phyloP scores from a whole-genome alignment of 2,113 vertebrate species.

The Electrona antarctica region DNA sequence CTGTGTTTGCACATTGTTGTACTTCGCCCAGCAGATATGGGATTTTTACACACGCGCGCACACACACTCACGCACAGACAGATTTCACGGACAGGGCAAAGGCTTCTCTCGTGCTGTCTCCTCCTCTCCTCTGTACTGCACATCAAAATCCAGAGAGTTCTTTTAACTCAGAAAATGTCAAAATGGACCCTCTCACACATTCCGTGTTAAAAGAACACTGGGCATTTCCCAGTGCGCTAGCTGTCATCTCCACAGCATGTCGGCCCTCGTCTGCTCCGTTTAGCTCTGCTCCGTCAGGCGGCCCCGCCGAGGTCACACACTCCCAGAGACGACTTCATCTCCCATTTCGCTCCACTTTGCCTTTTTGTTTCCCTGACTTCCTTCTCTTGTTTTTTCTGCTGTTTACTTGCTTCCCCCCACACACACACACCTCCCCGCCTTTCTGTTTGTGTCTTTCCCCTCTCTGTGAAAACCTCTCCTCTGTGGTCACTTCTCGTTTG shows the following conservation, averaged over 20 bases:
- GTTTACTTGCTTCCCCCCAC: slow-evolving; percentile 8
- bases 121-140: slow-evolving; percentile 33
- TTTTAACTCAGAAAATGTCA: too few species aligned
- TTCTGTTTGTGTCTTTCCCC: slow-evolving; percentile 19
- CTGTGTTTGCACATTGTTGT: too few species aligned
- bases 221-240: slow-evolving; percentile 22
- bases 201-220: too few species aligned
- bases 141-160: too few species aligned
- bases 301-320: slow-evolving; percentile 50
- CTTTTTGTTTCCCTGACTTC: not conserved
- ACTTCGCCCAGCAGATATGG: too few species aligned
- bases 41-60: slow-evolving; percentile 1
- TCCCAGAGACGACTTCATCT: slow-evolving; percentile 38
- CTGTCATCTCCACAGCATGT: slow-evolving; percentile 56
- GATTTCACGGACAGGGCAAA: slow-evolving; percentile 51
- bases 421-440: not conserved
- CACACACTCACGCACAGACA: slow-evolving; percentile 47
- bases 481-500: slow-evolving; percentile 49
- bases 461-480: slow-evolving; percentile 35
- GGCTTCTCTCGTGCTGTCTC: slow-evolving; percentile 58
- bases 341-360: too few species aligned
- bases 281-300: slow-evolving; percentile 54
- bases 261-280: slow-evolving; percentile 57
- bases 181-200: too few species aligned
- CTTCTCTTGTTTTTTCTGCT: not conserved